Evolutionary conservation across 2,797 vertebrate genomes (phyloP).

Genomic region (Clarias laeviceps): DNA sequence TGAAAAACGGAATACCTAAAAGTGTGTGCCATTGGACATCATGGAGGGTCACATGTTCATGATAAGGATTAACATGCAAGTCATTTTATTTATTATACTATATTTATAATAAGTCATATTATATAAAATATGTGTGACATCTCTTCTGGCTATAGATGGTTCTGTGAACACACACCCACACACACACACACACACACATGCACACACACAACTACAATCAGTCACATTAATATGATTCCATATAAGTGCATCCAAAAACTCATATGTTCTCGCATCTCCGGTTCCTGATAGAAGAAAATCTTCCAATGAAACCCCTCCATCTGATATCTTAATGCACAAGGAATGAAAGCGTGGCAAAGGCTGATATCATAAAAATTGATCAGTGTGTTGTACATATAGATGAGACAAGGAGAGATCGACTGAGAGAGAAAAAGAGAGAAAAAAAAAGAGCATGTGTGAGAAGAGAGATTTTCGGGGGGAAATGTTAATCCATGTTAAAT

Average conservation of each 20-base stretch:
- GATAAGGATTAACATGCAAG: neutral
- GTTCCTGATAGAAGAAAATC: neutral
- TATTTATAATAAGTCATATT: too few species aligned
- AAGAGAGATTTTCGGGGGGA: neutral
- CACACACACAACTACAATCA: constrained; percentile 1
- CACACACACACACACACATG: constrained; percentile 37
- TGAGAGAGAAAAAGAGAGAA: neutral
- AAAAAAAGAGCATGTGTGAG: neutral
- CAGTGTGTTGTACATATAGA: constrained; percentile 11
- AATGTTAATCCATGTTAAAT: neutral
- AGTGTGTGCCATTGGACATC: neutral
- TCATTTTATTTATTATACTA: too few species aligned
- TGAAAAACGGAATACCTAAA: neutral
- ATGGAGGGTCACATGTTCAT: neutral
- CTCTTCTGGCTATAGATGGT: constrained; percentile 44
- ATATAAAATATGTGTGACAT: constrained; percentile 19
- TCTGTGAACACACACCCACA: constrained; percentile 27
- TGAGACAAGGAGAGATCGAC: neutral
- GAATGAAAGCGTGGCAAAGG: neutral
- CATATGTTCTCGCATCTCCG: constrained; percentile 10
- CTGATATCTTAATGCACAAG: constrained; percentile 20
- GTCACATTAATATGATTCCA: constrained; percentile 1
- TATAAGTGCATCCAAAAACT: constrained; percentile 25
- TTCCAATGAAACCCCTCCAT: constrained; percentile 8
- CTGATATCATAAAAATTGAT: neutral